Conservation (phyloP, 2,888 invertebrate genomes). For the Lithophane socia region DNA sequence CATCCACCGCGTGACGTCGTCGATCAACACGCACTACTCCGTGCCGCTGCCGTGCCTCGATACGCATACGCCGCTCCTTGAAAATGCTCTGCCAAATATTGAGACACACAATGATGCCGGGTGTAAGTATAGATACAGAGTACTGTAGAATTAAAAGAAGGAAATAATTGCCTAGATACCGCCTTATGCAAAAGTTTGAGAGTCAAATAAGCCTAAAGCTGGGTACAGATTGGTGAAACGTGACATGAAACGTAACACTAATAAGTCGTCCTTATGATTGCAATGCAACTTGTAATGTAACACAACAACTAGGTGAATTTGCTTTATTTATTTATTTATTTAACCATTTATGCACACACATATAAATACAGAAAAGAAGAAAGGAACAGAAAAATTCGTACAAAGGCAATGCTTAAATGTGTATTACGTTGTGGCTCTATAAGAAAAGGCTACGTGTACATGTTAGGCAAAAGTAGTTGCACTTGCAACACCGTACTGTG, state of each 20-base stretch:
- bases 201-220: not conserved
- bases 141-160: not conserved
- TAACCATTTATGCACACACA: too few relatives aligned
- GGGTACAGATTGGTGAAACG: too few relatives aligned
- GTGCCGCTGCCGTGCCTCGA: conserved; percentile 70
- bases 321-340: too few relatives aligned
- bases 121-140: conserved; percentile 39
- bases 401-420: too few relatives aligned
- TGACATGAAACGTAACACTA: too few relatives aligned
- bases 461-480: not conserved
- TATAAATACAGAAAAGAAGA: too few relatives aligned
- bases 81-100: conserved; percentile 40
- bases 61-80: conserved; percentile 56
- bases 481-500: not conserved
- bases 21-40: conserved; percentile 81
- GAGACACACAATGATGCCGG: conserved; percentile 38
- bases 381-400: too few relatives aligned
- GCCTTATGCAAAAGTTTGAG: not conserved
- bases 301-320: too few relatives aligned
- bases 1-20: conserved; percentile 90
- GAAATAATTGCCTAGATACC: too few relatives aligned
- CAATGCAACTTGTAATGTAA: too few relatives aligned
- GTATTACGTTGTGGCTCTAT: too few relatives aligned
- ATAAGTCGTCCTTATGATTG: too few relatives aligned
- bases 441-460: not conserved